Base-by-base conservation (phyloP, 2,113 vertebrate species). In the Ptyas mucosa region DNA sequence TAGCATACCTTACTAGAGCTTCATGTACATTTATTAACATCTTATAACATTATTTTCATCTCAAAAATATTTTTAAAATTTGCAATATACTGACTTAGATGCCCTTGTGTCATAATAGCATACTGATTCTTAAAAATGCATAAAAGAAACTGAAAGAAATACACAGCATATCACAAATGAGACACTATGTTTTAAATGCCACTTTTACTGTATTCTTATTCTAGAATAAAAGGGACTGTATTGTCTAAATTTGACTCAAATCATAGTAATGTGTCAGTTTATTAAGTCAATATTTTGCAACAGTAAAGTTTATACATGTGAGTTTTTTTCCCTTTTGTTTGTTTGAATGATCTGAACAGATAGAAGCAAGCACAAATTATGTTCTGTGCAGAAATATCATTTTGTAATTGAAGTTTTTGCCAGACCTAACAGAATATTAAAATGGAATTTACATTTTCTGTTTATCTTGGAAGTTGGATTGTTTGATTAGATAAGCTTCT, bases 361-460 rank as follows among this genome's bases (percentile, higher is more conserved):
- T 34, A 46, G 18, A 29, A 34, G 46, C 24, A 20, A 12, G 23
- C 61, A 69, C 12, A 69, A 90, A 69, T 90, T 21, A 90, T 90
- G 29, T 81, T 43, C 81, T 57, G 15, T 34, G 43, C 58, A 61
- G 43, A 61, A 61, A 61, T 61, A 85, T 29, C 54, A 91, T 34
- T 91, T 61, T 87, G 15, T 87, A 91, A 87, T 91, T 91, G n/a
- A 49, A 43, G 20, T 11, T 43, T 58, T 87, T 87, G 81, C 43
- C 54, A 91, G 26, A 87, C 29, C 9, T 87, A 91, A 91, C 49
- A 86, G 34, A 91, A 87, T 61, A 61, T 91, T 91, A 61, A 26
- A 54, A 91, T 21, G 54, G 23, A 20, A 26, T 61, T 61, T 49
- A 51, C 58, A 29, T 61, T 87, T 58, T 54, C 26, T 86, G 24